Conservation (phyloP, 2,797 vertebrate genomes). For the Apogon hyalosoma region DNA sequence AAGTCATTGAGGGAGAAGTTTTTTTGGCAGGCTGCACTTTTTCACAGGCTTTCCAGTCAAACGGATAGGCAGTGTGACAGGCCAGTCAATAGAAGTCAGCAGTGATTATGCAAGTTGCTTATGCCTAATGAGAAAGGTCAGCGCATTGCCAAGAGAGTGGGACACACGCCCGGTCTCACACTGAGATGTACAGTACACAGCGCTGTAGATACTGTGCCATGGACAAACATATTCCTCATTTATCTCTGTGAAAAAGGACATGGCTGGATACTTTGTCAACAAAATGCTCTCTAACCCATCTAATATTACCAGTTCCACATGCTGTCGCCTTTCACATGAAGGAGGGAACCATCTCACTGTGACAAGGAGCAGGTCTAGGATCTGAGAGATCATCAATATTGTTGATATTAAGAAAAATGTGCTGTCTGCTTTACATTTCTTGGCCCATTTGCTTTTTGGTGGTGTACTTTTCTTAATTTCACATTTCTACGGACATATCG, state of each 20-base stretch:
- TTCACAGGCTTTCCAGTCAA: constrained; percentile 64
- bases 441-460: constrained; percentile 32
- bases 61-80: constrained; percentile 72
- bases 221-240: constrained; percentile 34
- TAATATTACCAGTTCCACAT: background rate
- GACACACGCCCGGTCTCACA: constrained; percentile 69
- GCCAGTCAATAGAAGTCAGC: constrained; percentile 81
- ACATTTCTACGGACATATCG: constrained; percentile 1
- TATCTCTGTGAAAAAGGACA: background rate
- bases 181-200: constrained; percentile 61
- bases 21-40: constrained; percentile 66
- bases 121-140: constrained; percentile 80
- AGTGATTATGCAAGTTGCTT: constrained; percentile 84
- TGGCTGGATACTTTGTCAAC: background rate
- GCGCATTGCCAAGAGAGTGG: constrained; percentile 74
- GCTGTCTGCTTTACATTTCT: constrained; percentile 46
- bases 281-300: background rate
- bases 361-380: constrained; percentile 10
- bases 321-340: constrained; percentile 12
- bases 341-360: constrained; percentile 5
- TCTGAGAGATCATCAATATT: constrained; percentile 35
- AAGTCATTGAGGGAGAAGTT: constrained; percentile 59
- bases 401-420: constrained; percentile 34
- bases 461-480: constrained; percentile 26
- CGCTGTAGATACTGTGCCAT: constrained; percentile 33